Base-by-base conservation (phyloP, 1,140 invertebrate species). In the Rhynchophorus ferrugineus region DNA sequence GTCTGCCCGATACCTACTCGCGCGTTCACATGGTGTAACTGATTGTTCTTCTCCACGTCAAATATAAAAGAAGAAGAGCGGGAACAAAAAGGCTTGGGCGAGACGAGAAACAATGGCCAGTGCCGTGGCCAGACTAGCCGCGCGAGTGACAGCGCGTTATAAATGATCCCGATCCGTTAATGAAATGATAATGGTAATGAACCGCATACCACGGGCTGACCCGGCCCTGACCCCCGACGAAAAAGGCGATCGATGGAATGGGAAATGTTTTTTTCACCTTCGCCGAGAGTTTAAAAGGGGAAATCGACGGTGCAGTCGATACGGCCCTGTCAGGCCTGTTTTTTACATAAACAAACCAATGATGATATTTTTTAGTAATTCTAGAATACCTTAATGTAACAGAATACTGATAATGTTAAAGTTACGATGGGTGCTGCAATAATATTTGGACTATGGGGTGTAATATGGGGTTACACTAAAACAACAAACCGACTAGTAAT, bases 161-260 rank as follows among this genome's bases (percentile, higher is more conserved):
- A 62, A 62, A 62, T 62, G 61, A 62, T 62, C 57, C 37, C 49
- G 54, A 56, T 59, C 54, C 44, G 56, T 62, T 62, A 62, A 62
- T 62, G 61, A 62, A 62, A 62, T 62, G 57, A 61, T 62, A 62
- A 62, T 62, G 61, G 59, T 62, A 62, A 62, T 62, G 56, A 62
- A 59, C 45, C 50, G 57, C 61, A 62, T 62, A 60, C 59, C 58
- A 42, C 36, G 41, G 11, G 7, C 44, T 14, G 13, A 14, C 33
- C 49, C 50, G 57, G 48, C 57, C 55, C 59, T 57, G 59, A 54
- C 59, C 59, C 50, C 52, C 59, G 36, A 46, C 56, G 56, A 54
- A 39, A 44, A 29, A 22, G 24, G 11, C 24, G 24, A 29, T 29
- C 24, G 24, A 29, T 29, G 24, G 24, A 29, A 29, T 29, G 24